Evolutionary conservation across 35 echinoderm and acorn worm genomes (phyloP), one percentile per base, ranked within the genome.

Genomic region (Stichopus chloronotus): DNA sequence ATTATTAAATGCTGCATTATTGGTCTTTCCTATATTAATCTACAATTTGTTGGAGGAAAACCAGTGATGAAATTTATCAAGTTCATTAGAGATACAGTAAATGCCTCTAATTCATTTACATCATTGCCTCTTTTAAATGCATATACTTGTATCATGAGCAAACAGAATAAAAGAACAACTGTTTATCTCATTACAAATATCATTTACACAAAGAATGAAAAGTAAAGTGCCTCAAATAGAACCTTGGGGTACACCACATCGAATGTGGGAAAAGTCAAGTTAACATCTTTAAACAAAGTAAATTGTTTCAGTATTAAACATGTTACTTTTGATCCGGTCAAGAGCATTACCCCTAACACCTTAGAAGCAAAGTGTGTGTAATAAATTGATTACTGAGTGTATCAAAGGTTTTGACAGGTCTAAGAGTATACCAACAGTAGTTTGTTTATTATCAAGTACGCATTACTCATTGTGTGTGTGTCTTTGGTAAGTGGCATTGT

Each of bases 221-320:
- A 76, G 72, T 76, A 76, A 24, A 76, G 72, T 4, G 72, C 72
- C 72, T 76, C 7, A 24, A 24, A 76, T 13, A 76, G 72, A 13
- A 76, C 72, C 72, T 76, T 76, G 72, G 4, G 72, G 72, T 76
- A 76, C 72, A 24, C 72, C 72, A 76, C 72, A 76, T 76, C 24
- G 72, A 24, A 16, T 76, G 17, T 76, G 72, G 5, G 24, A 12
- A 76, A 76, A 24, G 72, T 76, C 72, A 24, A 76, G 72, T 76
- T 76, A 16, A 76, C 72, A 76, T 76, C 11, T 76, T 76, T 76
- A 76, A 76, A 76, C 72, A 24, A 76, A 76, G 72, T 76, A 76
- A 76, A 76, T 76, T 76, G 72, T 76, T 76, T 76, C 69, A 14
- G 16, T 4, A 19, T 74, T 19, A 74, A 74, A 3, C 16, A 74